These are phyloP conservation scores for Notolabrus celidotus DNA, from an alignment of 2,797 vertebrate genomes.

Conservation along the genomic window DNA sequence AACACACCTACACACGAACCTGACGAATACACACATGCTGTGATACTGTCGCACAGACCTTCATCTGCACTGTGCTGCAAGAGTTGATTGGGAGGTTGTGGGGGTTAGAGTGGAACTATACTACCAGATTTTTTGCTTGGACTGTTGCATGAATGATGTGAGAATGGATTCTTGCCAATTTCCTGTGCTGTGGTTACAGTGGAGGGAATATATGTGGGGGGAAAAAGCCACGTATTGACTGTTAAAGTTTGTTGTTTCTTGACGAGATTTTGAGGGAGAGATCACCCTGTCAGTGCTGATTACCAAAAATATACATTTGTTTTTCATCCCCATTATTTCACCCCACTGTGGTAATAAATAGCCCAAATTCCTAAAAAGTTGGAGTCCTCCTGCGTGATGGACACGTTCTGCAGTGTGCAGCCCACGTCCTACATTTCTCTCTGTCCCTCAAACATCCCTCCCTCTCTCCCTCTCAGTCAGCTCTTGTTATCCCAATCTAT, in stretches of 20 bases:
- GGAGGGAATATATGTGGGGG: constrained; percentile 46
- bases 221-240: constrained; percentile 7
- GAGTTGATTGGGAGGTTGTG: constrained; percentile 14
- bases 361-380: constrained; percentile 30
- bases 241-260: not conserved
- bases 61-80: constrained; percentile 9
- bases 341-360: constrained; percentile 40
- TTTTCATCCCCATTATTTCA: constrained; percentile 16
- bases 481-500: constrained; percentile 76
- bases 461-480: constrained; percentile 54
- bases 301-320: constrained; percentile 14
- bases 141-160: constrained; percentile 39
- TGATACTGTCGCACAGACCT: not conserved
- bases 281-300: constrained; percentile 4
- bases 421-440: constrained; percentile 28
- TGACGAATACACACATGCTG: constrained; percentile 15
- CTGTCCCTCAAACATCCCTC: constrained; percentile 23
- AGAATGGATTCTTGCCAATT: constrained; percentile 37
- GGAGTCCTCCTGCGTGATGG: constrained; percentile 18
- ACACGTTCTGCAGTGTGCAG: constrained; percentile 28
- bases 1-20: constrained; percentile 19
- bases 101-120: constrained; percentile 31
- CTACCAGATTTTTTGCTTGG: constrained; percentile 45
- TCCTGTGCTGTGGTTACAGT: constrained; percentile 56
- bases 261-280: constrained; percentile 2